phyloP scores from a whole-genome alignment of 2,888 invertebrate species.

The Eristalis tenax region DNA sequence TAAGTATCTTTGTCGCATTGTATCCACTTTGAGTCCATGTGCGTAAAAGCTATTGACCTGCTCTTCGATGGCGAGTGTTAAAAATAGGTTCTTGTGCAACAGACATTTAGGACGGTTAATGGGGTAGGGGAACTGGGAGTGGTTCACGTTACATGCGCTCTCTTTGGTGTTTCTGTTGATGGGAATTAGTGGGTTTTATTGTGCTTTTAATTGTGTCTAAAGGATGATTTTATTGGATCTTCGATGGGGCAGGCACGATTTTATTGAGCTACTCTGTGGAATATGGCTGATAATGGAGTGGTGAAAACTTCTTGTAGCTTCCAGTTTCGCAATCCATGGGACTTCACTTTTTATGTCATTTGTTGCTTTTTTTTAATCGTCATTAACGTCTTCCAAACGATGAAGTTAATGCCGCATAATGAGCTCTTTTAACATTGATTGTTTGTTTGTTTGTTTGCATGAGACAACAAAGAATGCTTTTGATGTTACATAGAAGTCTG shows the following conservation, averaged over 20 bases:
- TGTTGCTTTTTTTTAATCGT: neutral
- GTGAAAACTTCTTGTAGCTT: neutral
- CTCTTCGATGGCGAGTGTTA: neutral
- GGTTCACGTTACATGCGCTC: neutral
- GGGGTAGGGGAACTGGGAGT: neutral
- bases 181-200: neutral
- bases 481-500: neutral
- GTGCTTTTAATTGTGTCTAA: neutral
- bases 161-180: neutral
- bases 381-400: neutral
- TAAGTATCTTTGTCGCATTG: neutral
- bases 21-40: constrained; percentile 2
- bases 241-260: neutral
- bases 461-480: neutral
- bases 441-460: neutral
- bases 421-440: neutral
- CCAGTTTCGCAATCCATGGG: neutral
- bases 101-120: neutral
- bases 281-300: neutral
- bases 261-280: neutral
- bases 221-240: neutral
- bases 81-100: neutral
- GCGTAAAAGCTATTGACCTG: constrained; percentile 12
- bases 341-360: neutral
- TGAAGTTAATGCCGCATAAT: neutral